These are phyloP conservation scores for Rhabdomys pumilio DNA, from an alignment of 2,797 vertebrate genomes.

Conservation along the genomic window DNA sequence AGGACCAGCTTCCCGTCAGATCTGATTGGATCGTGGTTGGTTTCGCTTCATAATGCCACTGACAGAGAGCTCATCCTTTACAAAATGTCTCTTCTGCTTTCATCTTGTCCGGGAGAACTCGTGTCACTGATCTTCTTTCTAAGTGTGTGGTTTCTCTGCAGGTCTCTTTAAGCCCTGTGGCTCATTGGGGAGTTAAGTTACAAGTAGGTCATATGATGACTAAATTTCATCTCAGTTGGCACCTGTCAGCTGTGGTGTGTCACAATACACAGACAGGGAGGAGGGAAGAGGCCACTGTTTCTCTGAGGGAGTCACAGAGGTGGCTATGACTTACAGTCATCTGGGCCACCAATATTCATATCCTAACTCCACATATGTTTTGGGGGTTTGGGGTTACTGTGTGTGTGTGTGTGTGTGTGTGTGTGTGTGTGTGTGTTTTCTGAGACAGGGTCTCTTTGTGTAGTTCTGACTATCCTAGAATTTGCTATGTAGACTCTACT, in stretches of 20 bases:
- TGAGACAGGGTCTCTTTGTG: background rate
- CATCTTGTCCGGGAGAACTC: conserved; percentile 59
- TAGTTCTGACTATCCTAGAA: background rate
- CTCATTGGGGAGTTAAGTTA: conserved; percentile 74
- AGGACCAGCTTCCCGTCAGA: conserved; percentile 45
- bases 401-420: too few species aligned
- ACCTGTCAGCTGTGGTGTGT: conserved; percentile 59
- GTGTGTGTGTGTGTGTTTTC: background rate
- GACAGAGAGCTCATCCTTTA: conserved; percentile 60
- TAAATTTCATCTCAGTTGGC: conserved; percentile 51
- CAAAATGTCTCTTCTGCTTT: conserved; percentile 58
- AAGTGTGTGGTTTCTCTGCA: conserved; percentile 74
- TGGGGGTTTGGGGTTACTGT: too few species aligned
- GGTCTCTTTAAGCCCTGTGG: conserved; percentile 68
- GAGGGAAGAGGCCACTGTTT: background rate
- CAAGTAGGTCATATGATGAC: conserved; percentile 78
- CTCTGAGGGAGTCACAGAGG: background rate
- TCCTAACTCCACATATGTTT: background rate
- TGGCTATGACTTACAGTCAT: background rate
- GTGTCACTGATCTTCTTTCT: conserved; percentile 70
- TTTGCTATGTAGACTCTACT: background rate
- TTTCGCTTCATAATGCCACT: conserved; percentile 52
- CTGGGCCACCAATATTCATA: conserved; percentile 21
- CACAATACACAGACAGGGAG: conserved; percentile 10
- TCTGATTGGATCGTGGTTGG: conserved; percentile 68